phyloP scores from a whole-genome alignment of 2,113 vertebrate genomes.

The Apteryx owenii region DNA sequence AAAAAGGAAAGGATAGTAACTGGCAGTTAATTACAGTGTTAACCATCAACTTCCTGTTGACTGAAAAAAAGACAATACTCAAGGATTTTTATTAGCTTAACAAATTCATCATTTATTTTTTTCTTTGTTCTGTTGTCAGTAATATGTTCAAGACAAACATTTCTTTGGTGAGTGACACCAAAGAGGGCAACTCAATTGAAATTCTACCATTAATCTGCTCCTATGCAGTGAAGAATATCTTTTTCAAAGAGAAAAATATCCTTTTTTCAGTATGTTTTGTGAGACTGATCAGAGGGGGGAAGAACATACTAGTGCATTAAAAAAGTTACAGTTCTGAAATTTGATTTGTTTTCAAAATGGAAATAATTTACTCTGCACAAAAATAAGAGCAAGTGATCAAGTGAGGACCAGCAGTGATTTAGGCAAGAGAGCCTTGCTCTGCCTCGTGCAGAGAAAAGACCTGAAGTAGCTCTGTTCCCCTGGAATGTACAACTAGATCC shows the following conservation, averaged over 20 bases:
- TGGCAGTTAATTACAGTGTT: not conserved
- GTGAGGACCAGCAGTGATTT: no score
- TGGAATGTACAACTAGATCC: no score
- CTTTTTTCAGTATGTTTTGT: not conserved
- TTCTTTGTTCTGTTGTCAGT: not conserved
- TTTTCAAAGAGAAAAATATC: not conserved
- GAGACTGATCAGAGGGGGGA: not conserved
- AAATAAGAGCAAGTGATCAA: no score
- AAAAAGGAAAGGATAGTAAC: not conserved
- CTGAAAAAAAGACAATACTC: not conserved
- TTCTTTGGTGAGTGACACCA: not conserved
- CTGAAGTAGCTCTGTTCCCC: no score
- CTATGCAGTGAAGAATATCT: not conserved
- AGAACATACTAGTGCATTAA: no score
- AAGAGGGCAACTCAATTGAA: not conserved
- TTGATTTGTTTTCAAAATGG: no score
- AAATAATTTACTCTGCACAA: no score
- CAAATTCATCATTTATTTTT: not conserved
- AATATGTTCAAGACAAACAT: rapidly evolving
- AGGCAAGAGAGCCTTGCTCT: no score
- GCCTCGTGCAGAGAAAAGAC: no score
- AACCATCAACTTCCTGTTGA: not conserved
- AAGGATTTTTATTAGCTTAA: not conserved
- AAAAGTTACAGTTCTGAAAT: no score
- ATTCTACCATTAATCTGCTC: not conserved